Conservation (phyloP, 1,140 invertebrate species). For the Cepaea nemoralis region DNA sequence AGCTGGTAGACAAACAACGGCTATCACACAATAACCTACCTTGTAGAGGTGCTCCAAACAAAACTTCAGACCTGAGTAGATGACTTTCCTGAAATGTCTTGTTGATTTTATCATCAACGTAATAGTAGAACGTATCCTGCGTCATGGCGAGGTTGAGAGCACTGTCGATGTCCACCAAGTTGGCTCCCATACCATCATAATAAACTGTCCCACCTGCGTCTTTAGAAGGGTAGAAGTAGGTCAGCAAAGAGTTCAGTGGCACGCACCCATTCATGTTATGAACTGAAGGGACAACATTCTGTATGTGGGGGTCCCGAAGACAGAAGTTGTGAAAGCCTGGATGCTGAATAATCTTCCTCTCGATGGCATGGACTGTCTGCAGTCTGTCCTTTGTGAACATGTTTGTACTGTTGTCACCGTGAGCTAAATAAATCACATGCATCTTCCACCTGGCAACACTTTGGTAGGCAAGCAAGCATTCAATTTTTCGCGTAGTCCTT, state of each 20-base stretch:
- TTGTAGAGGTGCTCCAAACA: slow-evolving; percentile 65
- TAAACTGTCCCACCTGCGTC: slow-evolving; percentile 45
- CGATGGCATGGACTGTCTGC: slow-evolving; percentile 58
- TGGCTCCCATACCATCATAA: slow-evolving; percentile 62
- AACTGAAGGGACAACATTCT: slow-evolving; percentile 48
- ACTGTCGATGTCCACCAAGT: slow-evolving; percentile 57
- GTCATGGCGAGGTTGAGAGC: slow-evolving; percentile 63
- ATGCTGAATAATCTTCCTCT: slow-evolving; percentile 58
- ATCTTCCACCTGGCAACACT: slow-evolving; percentile 43
- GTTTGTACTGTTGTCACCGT: slow-evolving; percentile 55
- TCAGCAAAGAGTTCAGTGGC: slow-evolving; percentile 64
- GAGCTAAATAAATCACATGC: slow-evolving; percentile 53
- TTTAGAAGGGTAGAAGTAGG: slow-evolving; percentile 66
- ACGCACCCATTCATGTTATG: slow-evolving; percentile 55
- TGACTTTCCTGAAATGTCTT: slow-evolving; percentile 56
- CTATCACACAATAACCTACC: slow-evolving; percentile 51
- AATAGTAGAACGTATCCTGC: slow-evolving; percentile 65
- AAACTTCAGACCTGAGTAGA: slow-evolving; percentile 61
- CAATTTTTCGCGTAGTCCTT: slow-evolving; percentile 26
- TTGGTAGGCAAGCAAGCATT: slow-evolving; percentile 27
- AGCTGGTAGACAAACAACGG: too few relatives aligned
- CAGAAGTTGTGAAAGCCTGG: slow-evolving; percentile 61
- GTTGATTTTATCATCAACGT: slow-evolving; percentile 65
- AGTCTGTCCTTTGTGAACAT: slow-evolving; percentile 64
- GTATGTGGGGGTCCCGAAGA: slow-evolving; percentile 48